Evolutionary conservation across 2,888 invertebrate genomes (phyloP), one percentile per base, ranked within the genome.

Genomic region (Drosophila monieri): DNA sequence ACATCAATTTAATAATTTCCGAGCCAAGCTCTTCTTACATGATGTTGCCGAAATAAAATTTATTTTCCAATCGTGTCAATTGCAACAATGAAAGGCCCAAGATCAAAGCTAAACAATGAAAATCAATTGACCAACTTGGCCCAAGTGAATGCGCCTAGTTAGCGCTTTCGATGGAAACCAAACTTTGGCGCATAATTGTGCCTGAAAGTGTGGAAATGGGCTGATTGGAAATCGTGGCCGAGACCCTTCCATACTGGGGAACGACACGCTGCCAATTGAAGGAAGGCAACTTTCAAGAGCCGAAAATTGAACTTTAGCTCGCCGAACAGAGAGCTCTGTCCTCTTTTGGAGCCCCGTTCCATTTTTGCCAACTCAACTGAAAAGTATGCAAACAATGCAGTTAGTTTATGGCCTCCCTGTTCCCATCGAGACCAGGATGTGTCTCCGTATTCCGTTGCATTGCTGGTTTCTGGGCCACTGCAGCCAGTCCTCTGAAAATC

Each of bases 141-240:
- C 39, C 49, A 55, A 54, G 44, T 69, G 65, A 80, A 80, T 74
- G 71, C 62, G 51, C 62, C 65, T 85, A 80, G 81, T 78, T 78
- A 78, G 85, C 65, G 80, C 69, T 54, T 61, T 70, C 43, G 46
- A 66, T 65, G 52, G 21, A 52, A 53, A 47, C 54, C 61, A 61
- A 55, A 66, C 54, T 62, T 60, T 73, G 60, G 46, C 57, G 62
- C 46, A 66, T 64, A 66, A 66, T 65, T 47, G 64, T 25, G 53
- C 67, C 53, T n/a, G 46, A 54, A 62, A 39, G 62, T 72, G 73
- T 55, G 73, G 54, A 61, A 41, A 35, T 48, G 39, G 54, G 35
- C 73, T 51, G 48, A 49, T 54, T 71, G 72, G 46, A 51, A 60
- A 49, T 32, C 48, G 32, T 48, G 49, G 49, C 49, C 35, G 14